Percentiles rank a stretch among this genome's conserved stretches.
These are phyloP conservation scores for Phyto melanocephala DNA, from an alignment of 2,888 invertebrate species.

Conservation along the genomic window DNA sequence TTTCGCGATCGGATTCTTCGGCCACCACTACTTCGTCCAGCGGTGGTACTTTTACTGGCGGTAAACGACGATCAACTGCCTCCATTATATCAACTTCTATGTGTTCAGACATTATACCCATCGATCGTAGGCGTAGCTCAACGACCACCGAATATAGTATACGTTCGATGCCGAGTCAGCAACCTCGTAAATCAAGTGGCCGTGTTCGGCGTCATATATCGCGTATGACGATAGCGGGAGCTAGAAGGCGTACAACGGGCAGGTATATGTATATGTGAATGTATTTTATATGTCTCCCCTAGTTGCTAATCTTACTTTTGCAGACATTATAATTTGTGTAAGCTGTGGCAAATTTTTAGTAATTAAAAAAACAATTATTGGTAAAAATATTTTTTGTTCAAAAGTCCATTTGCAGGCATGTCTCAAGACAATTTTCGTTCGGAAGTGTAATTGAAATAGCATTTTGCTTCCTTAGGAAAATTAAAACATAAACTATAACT, in stretches of 20 bases:
- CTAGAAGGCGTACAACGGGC: slow-evolving; percentile 78
- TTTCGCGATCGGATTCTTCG: slow-evolving; percentile 78
- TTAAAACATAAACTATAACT: too few relatives aligned
- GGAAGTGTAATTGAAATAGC: too few relatives aligned
- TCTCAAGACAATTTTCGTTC: too few relatives aligned
- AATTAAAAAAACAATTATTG: too few relatives aligned
- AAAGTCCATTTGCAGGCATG: too few relatives aligned
- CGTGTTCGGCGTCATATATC: slow-evolving; percentile 76
- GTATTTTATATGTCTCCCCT: too few relatives aligned
- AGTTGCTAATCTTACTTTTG: too few relatives aligned
- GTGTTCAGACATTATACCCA: slow-evolving; percentile 76
- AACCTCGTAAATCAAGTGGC: slow-evolving; percentile 76
- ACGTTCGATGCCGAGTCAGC: slow-evolving; percentile 69
- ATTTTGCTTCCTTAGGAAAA: too few relatives aligned
- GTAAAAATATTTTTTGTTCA: too few relatives aligned
- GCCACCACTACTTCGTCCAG: slow-evolving; percentile 78
- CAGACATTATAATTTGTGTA: too few relatives aligned
- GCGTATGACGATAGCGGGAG: slow-evolving; percentile 78
- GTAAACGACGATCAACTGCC: slow-evolving; percentile 77
- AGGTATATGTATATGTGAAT: slow-evolving; percentile 71
- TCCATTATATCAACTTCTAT: slow-evolving; percentile 78
- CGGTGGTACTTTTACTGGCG: slow-evolving; percentile 77
- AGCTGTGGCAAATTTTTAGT: too few relatives aligned
- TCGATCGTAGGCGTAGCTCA: slow-evolving; percentile 76
- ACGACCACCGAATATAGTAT: slow-evolving; percentile 76